Evolutionary conservation across 2,797 vertebrate species (phyloP), one percentile per base, ranked within the genome.

Genomic region (Setipinna tenuifilis): DNA sequence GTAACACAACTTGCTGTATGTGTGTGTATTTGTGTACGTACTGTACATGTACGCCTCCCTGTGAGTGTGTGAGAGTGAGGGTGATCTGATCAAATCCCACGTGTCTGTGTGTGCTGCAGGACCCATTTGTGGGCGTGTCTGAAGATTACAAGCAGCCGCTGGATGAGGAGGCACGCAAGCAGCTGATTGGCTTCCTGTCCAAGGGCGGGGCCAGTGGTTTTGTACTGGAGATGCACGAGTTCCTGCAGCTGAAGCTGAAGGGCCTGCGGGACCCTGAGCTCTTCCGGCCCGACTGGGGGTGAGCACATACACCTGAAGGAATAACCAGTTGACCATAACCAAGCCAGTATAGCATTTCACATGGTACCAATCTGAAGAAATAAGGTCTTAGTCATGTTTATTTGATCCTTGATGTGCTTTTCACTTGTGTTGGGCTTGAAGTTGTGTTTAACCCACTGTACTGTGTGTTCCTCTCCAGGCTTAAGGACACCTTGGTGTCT

Each of bases 211-310:
- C 96, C 11, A 97, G 98, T 57, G 21, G 85, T 21, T 98, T 99
- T 89, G 92, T 99, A 62, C 91, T 97, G 90, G 97, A 99, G 92
- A 96, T 99, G 89, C 98, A 99, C 0, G 97, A 99, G 90, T 96
- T 98, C 93, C 96, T 99, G 7, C 4, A 95, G 86, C 88, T 99
- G 84, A 95, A 90, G 68, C 93, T 99, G 21, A 97, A 94, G 90
- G 91, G 41, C 19, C 85, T 92, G n/a, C 86, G 82, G 0, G 88
- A 94, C 5, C 83, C 84, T 0, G 94, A 93, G 6, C 92, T 91
- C 44, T 97, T 89, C 93, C 95, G 9, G 11, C 95, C 96, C 10
- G 0, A 0, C 0, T 99, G 98, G 98, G 91, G 96, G 98, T 99
- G 94, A 94, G 91, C 0, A n/a, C 23, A 61, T 14, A 31, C 41